A percentile compares a stretch with the other conserved stretches of the same genome.
phyloP scores from a whole-genome alignment of 2,888 invertebrate species.

The Nebria brevicollis region DNA sequence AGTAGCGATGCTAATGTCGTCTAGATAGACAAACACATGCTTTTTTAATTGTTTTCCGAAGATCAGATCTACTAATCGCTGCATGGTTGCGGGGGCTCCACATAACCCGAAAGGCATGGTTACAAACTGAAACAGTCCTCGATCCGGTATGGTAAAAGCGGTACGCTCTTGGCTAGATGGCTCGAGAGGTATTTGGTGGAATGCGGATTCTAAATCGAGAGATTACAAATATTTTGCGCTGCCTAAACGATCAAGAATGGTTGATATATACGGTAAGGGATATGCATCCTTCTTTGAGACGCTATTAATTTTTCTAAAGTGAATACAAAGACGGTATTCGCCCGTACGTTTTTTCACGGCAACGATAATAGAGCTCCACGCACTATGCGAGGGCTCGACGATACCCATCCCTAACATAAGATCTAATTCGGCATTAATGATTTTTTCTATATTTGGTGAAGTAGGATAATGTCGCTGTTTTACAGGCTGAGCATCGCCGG shows the following conservation, averaged over 20 bases:
- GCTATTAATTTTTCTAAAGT: conserved; percentile 53
- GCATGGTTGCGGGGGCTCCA: conserved; percentile 5
- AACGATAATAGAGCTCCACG: conserved; percentile 54
- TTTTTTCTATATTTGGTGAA: conserved; percentile 36
- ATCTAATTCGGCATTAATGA: conserved; percentile 52
- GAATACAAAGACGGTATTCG: conserved; percentile 53
- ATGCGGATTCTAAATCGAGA: conserved; percentile 51
- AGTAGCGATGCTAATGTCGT: conserved; percentile 12
- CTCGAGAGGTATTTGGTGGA: conserved; percentile 50
- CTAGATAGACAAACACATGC: conserved; percentile 15
- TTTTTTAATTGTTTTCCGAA: neutral
- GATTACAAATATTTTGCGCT: conserved; percentile 51
- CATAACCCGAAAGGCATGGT: conserved; percentile 14
- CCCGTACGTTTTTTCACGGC: conserved; percentile 52
- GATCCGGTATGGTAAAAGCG: conserved; percentile 51
- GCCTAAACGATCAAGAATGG: conserved; percentile 51
- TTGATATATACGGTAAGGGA: conserved; percentile 50
- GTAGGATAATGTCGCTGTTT: conserved; percentile 48
- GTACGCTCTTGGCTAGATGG: conserved; percentile 48
- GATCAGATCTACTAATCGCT: neutral
- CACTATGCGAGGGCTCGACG: conserved; percentile 52
- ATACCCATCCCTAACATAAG: conserved; percentile 54
- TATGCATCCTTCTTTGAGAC: conserved; percentile 52
- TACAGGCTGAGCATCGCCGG: conserved; percentile 5
- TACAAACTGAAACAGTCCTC: neutral